Percentiles rank a stretch among this genome's conserved stretches.
phyloP scores from a whole-genome alignment of 1,140 invertebrate genomes.

The Streblospio benedicti region DNA sequence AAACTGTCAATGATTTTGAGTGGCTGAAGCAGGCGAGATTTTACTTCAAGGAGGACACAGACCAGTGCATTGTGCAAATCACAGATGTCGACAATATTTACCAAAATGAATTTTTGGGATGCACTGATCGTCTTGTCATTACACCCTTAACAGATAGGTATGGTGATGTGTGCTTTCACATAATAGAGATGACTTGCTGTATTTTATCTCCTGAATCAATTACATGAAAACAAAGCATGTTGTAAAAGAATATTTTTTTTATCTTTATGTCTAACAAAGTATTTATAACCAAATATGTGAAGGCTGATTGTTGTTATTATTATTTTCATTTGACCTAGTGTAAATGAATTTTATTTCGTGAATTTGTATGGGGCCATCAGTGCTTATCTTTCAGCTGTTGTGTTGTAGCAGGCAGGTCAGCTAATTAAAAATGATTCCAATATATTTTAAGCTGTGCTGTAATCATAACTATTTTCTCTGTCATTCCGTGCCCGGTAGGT shows the following conservation, averaged over 20 bases:
- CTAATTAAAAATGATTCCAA: too few relatives aligned
- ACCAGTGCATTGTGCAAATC: slow-evolving; percentile 83
- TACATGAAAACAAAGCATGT: too few relatives aligned
- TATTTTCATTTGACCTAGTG: too few relatives aligned
- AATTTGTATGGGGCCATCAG: too few relatives aligned
- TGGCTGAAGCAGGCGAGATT: slow-evolving; percentile 95
- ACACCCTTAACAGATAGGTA: slow-evolving; percentile 78
- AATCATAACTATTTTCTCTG: too few relatives aligned
- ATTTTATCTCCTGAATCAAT: not conserved
- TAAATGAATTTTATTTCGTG: too few relatives aligned
- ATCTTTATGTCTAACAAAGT: not conserved
- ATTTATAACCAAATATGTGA: not conserved
- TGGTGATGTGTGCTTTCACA: too few relatives aligned
- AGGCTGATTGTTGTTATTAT: too few relatives aligned
- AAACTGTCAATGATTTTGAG: slow-evolving; percentile 77
- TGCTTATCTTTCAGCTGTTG: too few relatives aligned
- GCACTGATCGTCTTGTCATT: slow-evolving; percentile 88
- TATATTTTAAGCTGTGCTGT: too few relatives aligned
- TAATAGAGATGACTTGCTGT: too few relatives aligned
- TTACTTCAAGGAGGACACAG: slow-evolving; percentile 90
- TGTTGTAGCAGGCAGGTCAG: too few relatives aligned
- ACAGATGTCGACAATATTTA: slow-evolving; percentile 93
- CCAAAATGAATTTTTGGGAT: slow-evolving; percentile 94
- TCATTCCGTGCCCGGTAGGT: slow-evolving; percentile 51
- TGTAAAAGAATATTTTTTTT: not conserved